These are phyloP conservation scores for Branchipolynoe longqiensis DNA, from an alignment of 2,888 invertebrate genomes.

Conservation along the genomic window DNA sequence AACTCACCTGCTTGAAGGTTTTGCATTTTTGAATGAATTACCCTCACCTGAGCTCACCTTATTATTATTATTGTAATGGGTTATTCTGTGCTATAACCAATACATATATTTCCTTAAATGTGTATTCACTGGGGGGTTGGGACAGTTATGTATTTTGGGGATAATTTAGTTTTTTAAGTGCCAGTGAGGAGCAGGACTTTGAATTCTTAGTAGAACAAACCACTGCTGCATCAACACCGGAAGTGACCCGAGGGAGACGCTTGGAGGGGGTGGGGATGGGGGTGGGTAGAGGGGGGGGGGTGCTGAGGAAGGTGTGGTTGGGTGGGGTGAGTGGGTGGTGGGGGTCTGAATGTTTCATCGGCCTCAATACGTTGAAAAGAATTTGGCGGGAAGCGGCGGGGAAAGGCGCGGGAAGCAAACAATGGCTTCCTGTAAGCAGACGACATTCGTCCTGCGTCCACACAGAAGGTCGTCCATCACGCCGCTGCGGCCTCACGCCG, in stretches of 20 bases:
- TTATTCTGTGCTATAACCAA: too few species aligned
- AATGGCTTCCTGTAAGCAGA: conserved; percentile 44
- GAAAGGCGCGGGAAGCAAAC: conserved; percentile 23
- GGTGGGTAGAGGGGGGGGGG: neutral
- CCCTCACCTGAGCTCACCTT: too few species aligned
- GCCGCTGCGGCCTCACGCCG: too few species aligned
- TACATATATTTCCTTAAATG: too few species aligned
- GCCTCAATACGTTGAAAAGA: conserved; percentile 41
- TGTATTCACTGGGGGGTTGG: too few species aligned
- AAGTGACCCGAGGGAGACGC: neutral
- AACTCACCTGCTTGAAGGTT: too few species aligned
- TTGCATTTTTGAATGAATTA: too few species aligned
- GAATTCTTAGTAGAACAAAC: too few species aligned
- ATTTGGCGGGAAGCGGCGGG: conserved; percentile 25
- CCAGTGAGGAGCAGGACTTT: too few species aligned
- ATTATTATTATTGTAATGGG: too few species aligned
- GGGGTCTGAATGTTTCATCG: conserved; percentile 49
- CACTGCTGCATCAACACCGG: neutral
- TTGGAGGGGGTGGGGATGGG: neutral
- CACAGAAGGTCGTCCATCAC: conserved; percentile 31
- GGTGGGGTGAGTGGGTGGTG: neutral
- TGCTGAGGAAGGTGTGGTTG: neutral
- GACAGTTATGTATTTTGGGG: too few species aligned
- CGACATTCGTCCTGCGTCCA: conserved; percentile 22
- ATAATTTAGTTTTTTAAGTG: too few species aligned